Percentiles rank a stretch among this genome's conserved stretches.
Evolutionary conservation across 2,113 vertebrate genomes (phyloP).

Genomic region (Cryptotis parvus): DNA sequence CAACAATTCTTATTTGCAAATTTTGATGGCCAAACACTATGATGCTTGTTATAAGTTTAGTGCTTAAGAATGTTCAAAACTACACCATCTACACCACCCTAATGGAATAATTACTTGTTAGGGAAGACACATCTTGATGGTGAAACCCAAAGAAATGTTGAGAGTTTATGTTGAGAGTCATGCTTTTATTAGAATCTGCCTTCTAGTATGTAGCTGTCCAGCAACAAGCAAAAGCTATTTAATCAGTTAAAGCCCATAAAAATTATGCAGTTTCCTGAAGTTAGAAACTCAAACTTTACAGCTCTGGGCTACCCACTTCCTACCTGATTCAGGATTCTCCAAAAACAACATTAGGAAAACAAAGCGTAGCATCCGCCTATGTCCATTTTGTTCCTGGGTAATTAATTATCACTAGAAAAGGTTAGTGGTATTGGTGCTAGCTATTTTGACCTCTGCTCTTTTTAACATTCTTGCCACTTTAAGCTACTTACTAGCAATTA

Average conservation of each 20-base stretch:
- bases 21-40: neutral
- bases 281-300: neutral
- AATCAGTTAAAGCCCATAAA: neutral
- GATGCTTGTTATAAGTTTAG: neutral
- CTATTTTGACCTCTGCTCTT: conserved; percentile 48
- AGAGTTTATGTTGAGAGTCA: neutral
- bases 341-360: too few species aligned
- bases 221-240: neutral
- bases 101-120: neutral
- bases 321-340: neutral
- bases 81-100: neutral
- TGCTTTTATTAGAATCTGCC: neutral
- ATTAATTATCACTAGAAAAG: conserved; percentile 41
- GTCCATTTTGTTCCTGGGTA: neutral
- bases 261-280: neutral
- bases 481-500: conserved; percentile 12
- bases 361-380: neutral
- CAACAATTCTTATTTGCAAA: neutral
- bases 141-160: neutral
- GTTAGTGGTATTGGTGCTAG: neutral
- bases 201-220: neutral
- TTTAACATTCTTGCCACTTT: neutral
- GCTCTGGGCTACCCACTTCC: neutral
- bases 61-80: neutral
- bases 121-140: neutral